Conservation (phyloP, 2,888 invertebrate species). For the Ethmia dodecea region DNA sequence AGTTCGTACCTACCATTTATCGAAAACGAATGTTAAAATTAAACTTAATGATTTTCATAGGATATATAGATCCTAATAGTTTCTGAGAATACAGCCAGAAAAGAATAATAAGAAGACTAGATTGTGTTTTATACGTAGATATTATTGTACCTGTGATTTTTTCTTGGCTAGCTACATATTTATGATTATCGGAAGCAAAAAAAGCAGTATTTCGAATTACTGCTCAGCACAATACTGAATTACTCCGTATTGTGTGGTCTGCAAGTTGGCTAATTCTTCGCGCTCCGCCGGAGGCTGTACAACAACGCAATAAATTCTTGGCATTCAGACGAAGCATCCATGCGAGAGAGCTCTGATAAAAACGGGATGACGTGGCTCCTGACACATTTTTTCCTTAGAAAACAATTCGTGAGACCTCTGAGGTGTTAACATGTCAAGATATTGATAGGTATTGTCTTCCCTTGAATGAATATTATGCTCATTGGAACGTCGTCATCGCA, state of each 20-base stretch:
- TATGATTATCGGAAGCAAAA: not conserved
- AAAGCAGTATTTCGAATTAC: not conserved
- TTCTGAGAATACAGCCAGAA: not conserved
- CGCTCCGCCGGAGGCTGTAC: constrained; percentile 62
- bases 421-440: constrained; percentile 30
- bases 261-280: constrained; percentile 66
- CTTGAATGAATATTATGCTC: too few species aligned
- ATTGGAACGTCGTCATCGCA: too few species aligned
- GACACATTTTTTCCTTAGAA: constrained; percentile 60
- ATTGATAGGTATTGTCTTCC: constrained; percentile 26
- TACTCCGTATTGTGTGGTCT: constrained; percentile 25
- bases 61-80: not conserved
- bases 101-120: not conserved
- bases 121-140: not conserved
- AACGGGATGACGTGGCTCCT: constrained; percentile 59
- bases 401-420: constrained; percentile 43
- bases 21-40: too few species aligned
- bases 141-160: not conserved
- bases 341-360: constrained; percentile 66
- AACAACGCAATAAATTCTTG: constrained; percentile 69
- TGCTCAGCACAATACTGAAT: not conserved
- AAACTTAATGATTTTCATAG: too few species aligned
- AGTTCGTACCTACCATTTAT: too few species aligned
- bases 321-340: constrained; percentile 63
- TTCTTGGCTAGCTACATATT: not conserved